Evolutionary conservation across 2,797 vertebrate genomes (phyloP), one percentile per base, ranked within the genome.

Genomic region (Rhabdophis nuchalis): DNA sequence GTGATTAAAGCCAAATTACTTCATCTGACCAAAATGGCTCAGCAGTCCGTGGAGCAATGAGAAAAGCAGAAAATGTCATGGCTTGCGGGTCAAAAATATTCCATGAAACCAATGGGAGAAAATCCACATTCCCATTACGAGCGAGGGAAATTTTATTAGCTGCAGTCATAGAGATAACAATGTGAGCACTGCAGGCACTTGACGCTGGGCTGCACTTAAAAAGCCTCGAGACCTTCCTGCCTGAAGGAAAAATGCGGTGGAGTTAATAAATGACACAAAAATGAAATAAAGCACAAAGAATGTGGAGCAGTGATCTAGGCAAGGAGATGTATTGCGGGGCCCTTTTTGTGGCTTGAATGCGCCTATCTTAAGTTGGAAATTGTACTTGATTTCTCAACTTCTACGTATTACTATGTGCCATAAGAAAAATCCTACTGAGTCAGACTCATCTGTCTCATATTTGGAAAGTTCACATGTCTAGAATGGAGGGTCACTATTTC

Each of bases 1-100:
- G 94, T 95, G 93, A 94, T 95, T 95, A 95, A 53, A 88, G 94
- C 57, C 93, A 90, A 96, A 96, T 92, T 95, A 93, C 96, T 91
- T 95, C 95, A 96, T 95, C 95, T 92, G 92, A 93, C 96, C 93
- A 54, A 96, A 95, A 95, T 93, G 93, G 72, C 68, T 87, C 92
- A 90, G 41, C 92, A 92, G 53, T 87, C 94, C 94, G 86, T 14
- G 52, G 10, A 85, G 85, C 86, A 93, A 36, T 95, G 92, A 86
- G 91, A 93, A 54, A 93, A 27, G 61, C 32, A 2, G n/a, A 52
- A 29, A 54, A 60, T 87, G 87, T 92, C 85, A 87, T 93, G 89
- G 91, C 86, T 95, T 92, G 91, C 85, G 85, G 12, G 82, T 93
- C 85, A 91, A 93, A 93, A 20, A 23, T 94, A 20, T 3, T 14